phyloP scores from a whole-genome alignment of 2,888 invertebrate species.

The Cephus rjabovi region DNA sequence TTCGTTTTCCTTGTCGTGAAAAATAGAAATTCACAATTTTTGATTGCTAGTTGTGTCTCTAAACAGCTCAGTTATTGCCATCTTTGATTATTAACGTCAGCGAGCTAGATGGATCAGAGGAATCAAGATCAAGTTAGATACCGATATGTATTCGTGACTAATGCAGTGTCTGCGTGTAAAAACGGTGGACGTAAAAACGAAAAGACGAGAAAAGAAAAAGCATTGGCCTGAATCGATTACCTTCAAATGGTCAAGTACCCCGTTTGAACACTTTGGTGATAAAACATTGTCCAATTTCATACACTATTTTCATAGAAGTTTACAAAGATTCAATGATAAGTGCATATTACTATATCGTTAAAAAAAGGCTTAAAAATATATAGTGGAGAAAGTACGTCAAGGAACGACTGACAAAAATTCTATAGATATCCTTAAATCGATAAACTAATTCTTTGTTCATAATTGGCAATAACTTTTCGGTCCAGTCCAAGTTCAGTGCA shows the following conservation, averaged over 20 bases:
- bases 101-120: background rate
- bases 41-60: background rate
- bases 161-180: background rate
- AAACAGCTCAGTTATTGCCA: background rate
- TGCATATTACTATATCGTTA: background rate
- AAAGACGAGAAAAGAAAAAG: constrained; percentile 9
- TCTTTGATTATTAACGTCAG: background rate
- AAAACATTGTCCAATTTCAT: background rate
- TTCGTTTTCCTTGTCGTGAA: background rate
- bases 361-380: background rate
- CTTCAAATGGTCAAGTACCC: constrained; percentile 10
- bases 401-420: background rate
- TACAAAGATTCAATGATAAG: background rate
- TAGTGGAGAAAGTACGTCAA: background rate
- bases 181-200: background rate
- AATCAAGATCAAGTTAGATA: background rate
- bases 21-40: background rate
- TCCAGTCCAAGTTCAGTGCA: background rate
- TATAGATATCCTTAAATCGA: background rate
- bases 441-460: background rate
- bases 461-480: background rate
- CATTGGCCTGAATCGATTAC: constrained; percentile 20
- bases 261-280: background rate
- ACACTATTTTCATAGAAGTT: background rate
- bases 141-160: background rate